Evolutionary conservation across 2,888 invertebrate genomes (phyloP).

Genomic region (Aphidoletes aphidimyza): DNA sequence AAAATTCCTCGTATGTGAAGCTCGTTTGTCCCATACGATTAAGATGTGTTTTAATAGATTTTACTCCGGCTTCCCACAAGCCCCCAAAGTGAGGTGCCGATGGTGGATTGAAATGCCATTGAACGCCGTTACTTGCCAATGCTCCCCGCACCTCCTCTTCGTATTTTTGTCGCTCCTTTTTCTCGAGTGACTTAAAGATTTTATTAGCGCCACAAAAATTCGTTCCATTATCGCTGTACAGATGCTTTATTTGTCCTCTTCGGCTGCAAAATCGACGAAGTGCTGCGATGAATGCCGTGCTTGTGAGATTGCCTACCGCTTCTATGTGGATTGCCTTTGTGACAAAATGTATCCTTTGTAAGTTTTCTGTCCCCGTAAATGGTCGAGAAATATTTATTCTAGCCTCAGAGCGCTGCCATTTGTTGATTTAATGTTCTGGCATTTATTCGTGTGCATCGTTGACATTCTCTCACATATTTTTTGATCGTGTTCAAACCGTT

Average conservation of each 20-base stretch:
- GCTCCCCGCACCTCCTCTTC: no score
- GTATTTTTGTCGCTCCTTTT: neutral
- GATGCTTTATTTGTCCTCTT: constrained; percentile 57
- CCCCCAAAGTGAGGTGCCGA: constrained; percentile 61
- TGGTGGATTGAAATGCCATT: neutral
- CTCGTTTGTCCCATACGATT: neutral
- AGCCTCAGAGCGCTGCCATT: constrained; percentile 58
- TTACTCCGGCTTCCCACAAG: constrained; percentile 61
- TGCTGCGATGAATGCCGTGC: constrained; percentile 56
- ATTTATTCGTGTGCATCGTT: neutral
- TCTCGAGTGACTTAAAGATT: neutral
- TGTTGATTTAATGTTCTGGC: constrained; percentile 54
- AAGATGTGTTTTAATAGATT: neutral
- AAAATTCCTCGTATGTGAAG: no score
- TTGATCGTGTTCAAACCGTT: neutral
- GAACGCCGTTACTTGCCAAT: neutral
- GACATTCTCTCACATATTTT: neutral
- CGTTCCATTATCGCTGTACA: constrained; percentile 59
- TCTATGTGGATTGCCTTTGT: constrained; percentile 59
- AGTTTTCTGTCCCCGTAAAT: constrained; percentile 56
- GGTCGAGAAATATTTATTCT: constrained; percentile 57
- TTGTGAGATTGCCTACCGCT: constrained; percentile 58
- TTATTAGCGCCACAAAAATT: constrained; percentile 57
- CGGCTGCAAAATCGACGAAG: constrained; percentile 53
- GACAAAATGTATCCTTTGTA: constrained; percentile 57